These are phyloP conservation scores for Drosophila nasuta DNA, from an alignment of 1,140 invertebrate species.

Conservation along the genomic window DNA sequence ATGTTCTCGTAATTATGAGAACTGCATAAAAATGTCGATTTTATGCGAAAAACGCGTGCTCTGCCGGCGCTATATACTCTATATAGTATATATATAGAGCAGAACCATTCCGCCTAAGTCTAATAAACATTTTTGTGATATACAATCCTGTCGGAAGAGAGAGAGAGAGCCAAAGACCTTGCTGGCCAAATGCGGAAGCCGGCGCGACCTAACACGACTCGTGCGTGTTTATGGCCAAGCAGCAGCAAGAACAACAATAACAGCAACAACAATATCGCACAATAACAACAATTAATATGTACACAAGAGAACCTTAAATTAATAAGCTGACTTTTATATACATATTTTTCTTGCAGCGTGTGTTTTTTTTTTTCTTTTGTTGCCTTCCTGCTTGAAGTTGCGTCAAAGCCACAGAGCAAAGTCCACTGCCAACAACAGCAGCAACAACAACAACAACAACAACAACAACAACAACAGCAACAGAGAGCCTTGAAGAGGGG, in stretches of 20 bases:
- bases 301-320: conserved; percentile 65
- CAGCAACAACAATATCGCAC: conserved; percentile 37
- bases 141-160: background rate
- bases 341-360: conserved; percentile 28
- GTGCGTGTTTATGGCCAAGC: conserved; percentile 74
- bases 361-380: background rate
- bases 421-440: background rate
- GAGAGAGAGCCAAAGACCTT: conserved; percentile 42
- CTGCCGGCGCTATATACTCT: conserved; percentile 1
- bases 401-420: background rate
- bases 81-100: background rate
- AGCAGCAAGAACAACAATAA: conserved; percentile 31
- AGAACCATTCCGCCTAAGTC: conserved; percentile 47
- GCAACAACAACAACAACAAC: no score
- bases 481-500: conserved; percentile 24
- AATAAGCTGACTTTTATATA: conserved; percentile 64
- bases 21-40: conserved; percentile 76
- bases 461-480: no score
- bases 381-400: background rate
- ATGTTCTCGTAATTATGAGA: conserved; percentile 28
- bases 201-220: conserved; percentile 73
- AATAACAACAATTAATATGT: conserved; percentile 75
- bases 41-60: conserved; percentile 81
- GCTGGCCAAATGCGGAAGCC: conserved; percentile 62
- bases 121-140: conserved; percentile 77